Evolutionary conservation across 2,797 vertebrate genomes (phyloP).

Genomic region (Neomorphus geoffroyi): DNA sequence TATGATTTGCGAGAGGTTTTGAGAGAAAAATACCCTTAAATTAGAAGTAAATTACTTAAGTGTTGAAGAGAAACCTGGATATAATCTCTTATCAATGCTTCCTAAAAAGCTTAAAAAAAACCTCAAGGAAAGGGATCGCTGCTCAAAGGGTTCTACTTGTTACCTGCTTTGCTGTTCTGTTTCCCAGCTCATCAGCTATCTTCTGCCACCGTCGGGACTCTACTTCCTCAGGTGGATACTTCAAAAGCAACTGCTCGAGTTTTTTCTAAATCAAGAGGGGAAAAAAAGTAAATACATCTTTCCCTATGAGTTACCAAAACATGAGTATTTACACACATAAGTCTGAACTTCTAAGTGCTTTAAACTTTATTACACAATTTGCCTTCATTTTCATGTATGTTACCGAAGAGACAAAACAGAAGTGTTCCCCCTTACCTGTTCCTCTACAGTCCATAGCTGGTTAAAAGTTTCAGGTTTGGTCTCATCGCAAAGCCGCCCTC

Average conservation of each 20-base stretch:
- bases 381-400: neutral
- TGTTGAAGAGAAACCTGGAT: neutral
- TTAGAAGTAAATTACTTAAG: neutral
- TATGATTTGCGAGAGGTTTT: neutral
- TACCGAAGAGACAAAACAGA: neutral
- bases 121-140: neutral
- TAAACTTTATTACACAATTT: neutral
- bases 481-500: slow-evolving; percentile 91
- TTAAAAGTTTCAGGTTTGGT: slow-evolving; percentile 98
- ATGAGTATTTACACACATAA: neutral
- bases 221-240: slow-evolving; percentile 95
- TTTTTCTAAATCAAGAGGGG: slow-evolving; percentile 84
- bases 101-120: neutral
- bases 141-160: neutral
- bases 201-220: slow-evolving; percentile 98
- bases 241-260: slow-evolving; percentile 93
- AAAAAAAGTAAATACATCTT: neutral
- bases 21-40: neutral
- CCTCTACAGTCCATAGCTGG: slow-evolving; percentile 97
- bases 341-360: neutral
- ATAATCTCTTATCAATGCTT: neutral
- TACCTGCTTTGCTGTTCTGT: slow-evolving; percentile 97
- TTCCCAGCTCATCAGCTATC: slow-evolving; percentile 96
- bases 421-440: slow-evolving; percentile 85
- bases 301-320: neutral